Base-by-base conservation (phyloP, 2,797 vertebrate genomes). In the Serranus cabrilla region DNA sequence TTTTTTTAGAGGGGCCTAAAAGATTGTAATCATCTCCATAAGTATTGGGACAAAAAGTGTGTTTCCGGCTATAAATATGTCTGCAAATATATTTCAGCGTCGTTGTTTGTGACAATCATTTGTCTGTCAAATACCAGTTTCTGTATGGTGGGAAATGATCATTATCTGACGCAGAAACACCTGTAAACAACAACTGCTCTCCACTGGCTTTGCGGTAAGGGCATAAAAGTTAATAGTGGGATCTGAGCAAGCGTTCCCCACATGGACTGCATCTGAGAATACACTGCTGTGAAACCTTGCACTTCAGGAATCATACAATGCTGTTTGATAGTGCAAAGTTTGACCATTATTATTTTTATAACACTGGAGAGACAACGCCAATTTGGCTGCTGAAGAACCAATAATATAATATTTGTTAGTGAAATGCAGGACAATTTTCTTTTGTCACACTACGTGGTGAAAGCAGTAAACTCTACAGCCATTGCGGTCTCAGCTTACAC, bases 121-220 rank as follows among this genome's bases (percentile, higher is more conserved):
- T 80, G 78, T 72, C 76, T 76, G 69, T 81, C 63, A 91, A 84
- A 76, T 76, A 81, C 42, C 70, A 73, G 74, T 82, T 80, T 83
- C 75, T 71, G 70, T 66, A 74, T n/a, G 11, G 45, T 73, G 31
- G 69, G 42, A 87, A 82, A 89, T 75, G 18, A 79, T 89, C 65
- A 91, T 85, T 87, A 89, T 68, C 76, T 43, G 25, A 78, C 25
- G 0, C 66, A 60, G 52, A 73, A 60, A 81, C 71, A 86, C 81
- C 72, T 90, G 83, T 63, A 89, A 84, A 90, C 75, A 87, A 52
- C 73, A 69, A 71, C 63, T 52, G n/a, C 72, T 81, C 57, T 63
- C 37, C 39, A 21, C 34, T 23, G 59, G n/a, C 49, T 63, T 34
- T 69, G 45, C 43, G 51, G 69, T 34, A 21, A 77, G 49, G 40